Conservation (phyloP, 2,797 vertebrate species). For the Rhinophrynus dorsalis region DNA sequence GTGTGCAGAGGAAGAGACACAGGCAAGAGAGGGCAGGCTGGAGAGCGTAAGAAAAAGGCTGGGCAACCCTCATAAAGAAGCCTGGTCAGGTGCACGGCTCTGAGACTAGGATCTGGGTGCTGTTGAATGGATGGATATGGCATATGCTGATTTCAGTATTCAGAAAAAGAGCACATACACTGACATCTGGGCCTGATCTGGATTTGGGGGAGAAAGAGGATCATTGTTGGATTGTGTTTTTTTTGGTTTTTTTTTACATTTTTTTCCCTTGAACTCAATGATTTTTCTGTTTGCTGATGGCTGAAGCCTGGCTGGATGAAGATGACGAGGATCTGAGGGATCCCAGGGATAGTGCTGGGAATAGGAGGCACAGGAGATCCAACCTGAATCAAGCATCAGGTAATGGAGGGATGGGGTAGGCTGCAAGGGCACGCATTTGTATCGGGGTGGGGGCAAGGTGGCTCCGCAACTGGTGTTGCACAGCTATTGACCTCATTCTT, state of each 20-base stretch:
- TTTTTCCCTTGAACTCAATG: too few species aligned
- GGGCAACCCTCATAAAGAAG: constrained; percentile 15
- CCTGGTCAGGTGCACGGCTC: constrained; percentile 9
- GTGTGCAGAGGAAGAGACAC: background rate
- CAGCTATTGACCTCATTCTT: too few species aligned
- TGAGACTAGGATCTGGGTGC: background rate
- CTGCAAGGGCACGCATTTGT: too few species aligned
- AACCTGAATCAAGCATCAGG: constrained; percentile 69
- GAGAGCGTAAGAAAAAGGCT: constrained; percentile 23
- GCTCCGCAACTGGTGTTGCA: too few species aligned
- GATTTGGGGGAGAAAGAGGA: too few species aligned
- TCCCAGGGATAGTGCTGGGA: constrained; percentile 52
- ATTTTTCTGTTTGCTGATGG: too few species aligned
- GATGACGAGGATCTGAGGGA: constrained; percentile 79
- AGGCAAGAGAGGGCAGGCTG: background rate
- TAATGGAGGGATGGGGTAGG: constrained; percentile 52
- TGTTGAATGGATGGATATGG: background rate
- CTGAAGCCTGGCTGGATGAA: constrained; percentile 80
- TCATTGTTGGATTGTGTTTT: too few species aligned
- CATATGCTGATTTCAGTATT: background rate
- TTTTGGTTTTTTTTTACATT: too few species aligned
- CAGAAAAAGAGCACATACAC: background rate
- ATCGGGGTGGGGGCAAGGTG: too few species aligned
- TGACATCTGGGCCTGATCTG: background rate
- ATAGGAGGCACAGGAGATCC: constrained; percentile 64